Base-by-base conservation (phyloP, 2,113 vertebrate species). In the Pachycephala philippinensis region DNA sequence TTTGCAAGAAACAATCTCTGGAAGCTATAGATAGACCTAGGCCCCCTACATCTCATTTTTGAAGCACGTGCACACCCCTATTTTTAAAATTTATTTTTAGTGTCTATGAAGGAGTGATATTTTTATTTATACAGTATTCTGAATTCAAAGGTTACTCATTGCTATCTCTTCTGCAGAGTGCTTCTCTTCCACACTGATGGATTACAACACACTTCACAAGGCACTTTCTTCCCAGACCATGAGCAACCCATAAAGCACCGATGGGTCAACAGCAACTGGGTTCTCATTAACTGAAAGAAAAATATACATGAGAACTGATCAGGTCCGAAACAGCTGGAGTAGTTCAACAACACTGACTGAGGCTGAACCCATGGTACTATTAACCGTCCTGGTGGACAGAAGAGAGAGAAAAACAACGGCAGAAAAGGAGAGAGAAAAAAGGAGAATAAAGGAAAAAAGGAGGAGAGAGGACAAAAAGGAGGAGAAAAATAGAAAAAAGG, bases 31-130 rank as follows among this genome's bases (percentile, higher is more conserved):
- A 72, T 6, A 84, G 44, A 28, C 31, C 45, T 61, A 57, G 22
- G 37, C 31, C 81, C 31, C 33, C 65, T 44, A 84, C 7, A 53
- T 57, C 57, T 76, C 28, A 57, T 40, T 83, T 71, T 1, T 76
- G 11, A 71, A 31, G 35, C 33, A 75, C 0, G 2, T 1, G 1
- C 13, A 75, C 2, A 30, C 2, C 11, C 13, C 54, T 23, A 10
- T 42, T 61, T 39, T 70, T 18, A 2, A 42, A 59, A 18, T 37
- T 79, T 35, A 13, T 15, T 81, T 60, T 57, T 8, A 60, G 15
- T 47, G 20, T 42, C 22, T 59, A 4, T 7, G 12, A 87, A 87
- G 17, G 28, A 59, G 15, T 4, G 5, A 7, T 66, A 23, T 5
- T 63, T 83, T 47, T 52, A 45, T 40, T 91, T 60, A 47, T 17